Evolutionary conservation across 2,888 invertebrate genomes (phyloP).

Genomic region (Cheilosia scutellata): DNA sequence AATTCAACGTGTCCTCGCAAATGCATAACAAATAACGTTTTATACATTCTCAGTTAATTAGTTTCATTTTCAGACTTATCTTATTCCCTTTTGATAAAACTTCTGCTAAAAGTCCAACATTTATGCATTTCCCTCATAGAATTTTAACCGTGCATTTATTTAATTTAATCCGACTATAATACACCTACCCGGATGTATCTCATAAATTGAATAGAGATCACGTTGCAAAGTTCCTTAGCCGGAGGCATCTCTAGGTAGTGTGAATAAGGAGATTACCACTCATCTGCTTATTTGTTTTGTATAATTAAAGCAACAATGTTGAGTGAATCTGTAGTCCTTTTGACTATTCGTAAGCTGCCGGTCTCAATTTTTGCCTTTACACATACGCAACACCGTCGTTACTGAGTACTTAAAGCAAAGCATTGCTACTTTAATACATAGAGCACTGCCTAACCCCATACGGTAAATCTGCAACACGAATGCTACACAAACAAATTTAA

Average conservation of each 20-base stretch:
- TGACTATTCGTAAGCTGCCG: conserved; percentile 14
- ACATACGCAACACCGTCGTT: background rate
- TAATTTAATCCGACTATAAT: conserved; percentile 1
- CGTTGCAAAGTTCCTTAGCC: conserved; percentile 4
- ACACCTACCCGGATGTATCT: conserved; percentile 19
- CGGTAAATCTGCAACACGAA: conserved; percentile 4
- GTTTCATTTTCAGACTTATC: background rate
- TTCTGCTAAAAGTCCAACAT: too few relatives aligned
- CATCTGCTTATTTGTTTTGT: conserved; percentile 55
- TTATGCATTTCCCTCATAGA: too few relatives aligned
- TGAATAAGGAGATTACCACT: conserved; percentile 31
- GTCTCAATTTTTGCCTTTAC: background rate
- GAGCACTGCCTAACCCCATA: background rate
- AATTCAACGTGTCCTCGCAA: background rate
- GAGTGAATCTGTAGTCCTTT: conserved; percentile 1
- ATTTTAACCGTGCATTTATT: background rate
- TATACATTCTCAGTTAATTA: conserved; percentile 12
- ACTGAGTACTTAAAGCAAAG: conserved; percentile 1
- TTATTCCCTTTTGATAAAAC: conserved; percentile 8
- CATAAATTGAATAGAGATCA: conserved; percentile 26
- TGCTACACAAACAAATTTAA: conserved; percentile 12
- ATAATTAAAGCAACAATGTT: conserved; percentile 48
- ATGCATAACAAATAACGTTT: background rate
- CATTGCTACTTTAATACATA: background rate
- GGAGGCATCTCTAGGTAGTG: background rate